phyloP scores from a whole-genome alignment of 2,113 vertebrate genomes.

The Eleginops maclovinus region DNA sequence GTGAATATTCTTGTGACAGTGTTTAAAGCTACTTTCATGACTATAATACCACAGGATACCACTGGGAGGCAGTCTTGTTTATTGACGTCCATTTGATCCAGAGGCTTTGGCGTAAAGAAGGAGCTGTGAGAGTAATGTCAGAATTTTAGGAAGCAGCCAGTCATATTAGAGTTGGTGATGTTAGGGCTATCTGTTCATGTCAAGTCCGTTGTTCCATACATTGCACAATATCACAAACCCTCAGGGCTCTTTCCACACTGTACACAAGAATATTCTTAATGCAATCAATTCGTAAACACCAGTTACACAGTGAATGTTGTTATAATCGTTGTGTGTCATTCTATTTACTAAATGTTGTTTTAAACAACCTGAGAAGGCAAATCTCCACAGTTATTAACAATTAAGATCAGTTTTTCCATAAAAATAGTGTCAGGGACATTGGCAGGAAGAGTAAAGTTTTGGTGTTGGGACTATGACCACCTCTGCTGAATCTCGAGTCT shows the following conservation, averaged over 20 bases:
- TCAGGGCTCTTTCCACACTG: no score
- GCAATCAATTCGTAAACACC: no score
- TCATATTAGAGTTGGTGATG: no score
- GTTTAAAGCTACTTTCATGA: neutral
- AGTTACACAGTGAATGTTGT: no score
- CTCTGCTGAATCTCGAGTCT: neutral
- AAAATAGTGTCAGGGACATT: neutral
- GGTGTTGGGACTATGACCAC: neutral
- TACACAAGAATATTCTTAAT: no score
- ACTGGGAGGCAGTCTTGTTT: conserved; percentile 1
- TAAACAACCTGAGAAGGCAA: neutral
- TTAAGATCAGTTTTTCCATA: neutral
- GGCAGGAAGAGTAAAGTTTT: neutral
- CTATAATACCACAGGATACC: neutral
- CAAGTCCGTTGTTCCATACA: neutral
- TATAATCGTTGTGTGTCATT: no score
- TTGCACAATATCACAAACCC: neutral
- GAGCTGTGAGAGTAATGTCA: neutral
- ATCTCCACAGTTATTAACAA: neutral
- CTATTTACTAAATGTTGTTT: neutral
- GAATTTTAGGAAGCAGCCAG: no score
- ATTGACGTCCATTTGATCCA: neutral
- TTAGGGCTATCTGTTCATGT: no score
- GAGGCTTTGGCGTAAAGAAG: neutral
- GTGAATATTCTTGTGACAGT: neutral